These are phyloP conservation scores for Cebidichthys violaceus DNA, from an alignment of 2,113 vertebrate genomes.

Conservation along the genomic window DNA sequence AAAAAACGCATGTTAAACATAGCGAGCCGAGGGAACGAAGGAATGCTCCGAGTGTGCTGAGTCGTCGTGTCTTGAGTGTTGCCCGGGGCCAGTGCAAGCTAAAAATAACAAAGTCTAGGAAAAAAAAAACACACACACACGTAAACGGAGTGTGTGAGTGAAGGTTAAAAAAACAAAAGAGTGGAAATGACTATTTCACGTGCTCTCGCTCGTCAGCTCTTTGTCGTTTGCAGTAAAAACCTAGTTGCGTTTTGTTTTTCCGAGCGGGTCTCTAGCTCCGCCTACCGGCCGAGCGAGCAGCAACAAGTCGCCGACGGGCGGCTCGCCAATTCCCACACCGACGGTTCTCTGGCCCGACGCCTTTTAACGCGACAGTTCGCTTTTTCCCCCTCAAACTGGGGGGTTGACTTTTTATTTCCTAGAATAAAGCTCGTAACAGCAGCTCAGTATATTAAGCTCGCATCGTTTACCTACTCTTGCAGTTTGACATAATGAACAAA, in stretches of 20 bases:
- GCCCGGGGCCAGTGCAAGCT: constrained; percentile 8
- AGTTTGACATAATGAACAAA: no score
- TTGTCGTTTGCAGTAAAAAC: neutral
- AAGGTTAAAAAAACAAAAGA: neutral
- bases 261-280: neutral
- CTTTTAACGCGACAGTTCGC: no score
- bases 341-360: no score
- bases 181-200: constrained; percentile 10
- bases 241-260: neutral
- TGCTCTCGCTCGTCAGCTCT: neutral
- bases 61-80: constrained; percentile 34
- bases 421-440: no score
- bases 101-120: constrained; percentile 50
- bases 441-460: no score
- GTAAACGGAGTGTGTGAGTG: neutral
- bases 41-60: neutral
- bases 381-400: no score
- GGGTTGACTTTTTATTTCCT: no score
- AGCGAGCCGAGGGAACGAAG: neutral
- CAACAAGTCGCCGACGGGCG: no score
- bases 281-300: constrained; percentile 9
- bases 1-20: neutral
- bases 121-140: constrained; percentile 18
- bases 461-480: no score
- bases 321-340: no score